Percentiles rank a stretch among this genome's conserved stretches.
These are phyloP conservation scores for Lissonota sp. DNA, from an alignment of 2,888 invertebrate genomes.

Conservation along the genomic window DNA sequence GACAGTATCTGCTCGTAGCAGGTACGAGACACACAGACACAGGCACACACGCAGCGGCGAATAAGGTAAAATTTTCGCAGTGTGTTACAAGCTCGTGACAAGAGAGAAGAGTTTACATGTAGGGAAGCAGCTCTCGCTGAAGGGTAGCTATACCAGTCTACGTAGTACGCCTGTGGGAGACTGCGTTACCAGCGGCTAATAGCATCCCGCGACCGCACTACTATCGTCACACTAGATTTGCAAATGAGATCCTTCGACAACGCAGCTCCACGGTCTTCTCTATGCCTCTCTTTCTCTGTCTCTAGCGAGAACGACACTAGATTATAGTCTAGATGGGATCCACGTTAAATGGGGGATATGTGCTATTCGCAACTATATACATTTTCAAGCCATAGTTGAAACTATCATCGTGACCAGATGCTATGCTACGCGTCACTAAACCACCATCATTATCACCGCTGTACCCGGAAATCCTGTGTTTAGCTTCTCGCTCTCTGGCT, in stretches of 20 bases:
- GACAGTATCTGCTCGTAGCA: slow-evolving; percentile 34
- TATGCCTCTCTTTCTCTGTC: slow-evolving; percentile 45
- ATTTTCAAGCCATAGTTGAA: slow-evolving; percentile 16
- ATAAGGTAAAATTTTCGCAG: background rate
- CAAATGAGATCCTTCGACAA: slow-evolving; percentile 63
- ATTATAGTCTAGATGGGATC: slow-evolving; percentile 54
- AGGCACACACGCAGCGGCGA: background rate
- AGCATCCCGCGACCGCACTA: slow-evolving; percentile 53
- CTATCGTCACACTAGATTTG: slow-evolving; percentile 63
- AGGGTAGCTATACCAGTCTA: slow-evolving; percentile 11
- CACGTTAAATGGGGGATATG: slow-evolving; percentile 28
- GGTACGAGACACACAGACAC: background rate
- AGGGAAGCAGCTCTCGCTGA: slow-evolving; percentile 1
- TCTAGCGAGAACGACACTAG: slow-evolving; percentile 52
- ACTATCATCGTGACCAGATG: slow-evolving; percentile 34
- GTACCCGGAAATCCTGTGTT: slow-evolving; percentile 54
- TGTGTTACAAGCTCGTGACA: background rate
- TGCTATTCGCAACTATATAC: slow-evolving; percentile 16
- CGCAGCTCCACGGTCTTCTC: slow-evolving; percentile 19
- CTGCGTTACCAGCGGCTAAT: slow-evolving; percentile 55
- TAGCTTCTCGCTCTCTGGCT: slow-evolving; percentile 1
- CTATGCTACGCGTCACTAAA: slow-evolving; percentile 37
- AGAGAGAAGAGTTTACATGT: background rate
- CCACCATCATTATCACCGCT: slow-evolving; percentile 55
- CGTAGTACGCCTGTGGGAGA: slow-evolving; percentile 44